Conservation (phyloP, 2,797 vertebrate species). For the Labroides dimidiatus region DNA sequence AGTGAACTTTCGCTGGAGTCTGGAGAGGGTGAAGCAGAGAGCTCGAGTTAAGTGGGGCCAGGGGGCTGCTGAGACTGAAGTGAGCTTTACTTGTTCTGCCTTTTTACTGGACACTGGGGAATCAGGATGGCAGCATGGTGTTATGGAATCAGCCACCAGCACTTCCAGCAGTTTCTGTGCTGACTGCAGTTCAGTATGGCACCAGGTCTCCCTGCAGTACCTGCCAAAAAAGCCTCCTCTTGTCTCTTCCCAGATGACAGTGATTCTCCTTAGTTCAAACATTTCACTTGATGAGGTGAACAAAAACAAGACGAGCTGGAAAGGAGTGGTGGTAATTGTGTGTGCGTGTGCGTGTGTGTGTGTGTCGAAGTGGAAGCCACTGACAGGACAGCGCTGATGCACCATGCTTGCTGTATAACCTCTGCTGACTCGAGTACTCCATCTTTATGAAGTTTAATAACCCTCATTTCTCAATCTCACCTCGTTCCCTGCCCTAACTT, state of each 20-base stretch:
- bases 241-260: constrained; percentile 7
- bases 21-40: constrained; percentile 5
- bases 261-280: constrained; percentile 2
- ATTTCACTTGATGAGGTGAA: constrained; percentile 1
- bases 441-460: constrained; percentile 43
- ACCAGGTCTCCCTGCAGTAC: constrained; percentile 41
- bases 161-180: constrained; percentile 53
- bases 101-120: constrained; percentile 28
- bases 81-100: constrained; percentile 38
- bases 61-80: constrained; percentile 26
- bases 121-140: constrained; percentile 53
- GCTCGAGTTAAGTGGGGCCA: constrained; percentile 33
- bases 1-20: constrained; percentile 1
- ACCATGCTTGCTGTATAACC: background rate
- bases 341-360: background rate
- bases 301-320: constrained; percentile 5
- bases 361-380: constrained; percentile 1
- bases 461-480: background rate
- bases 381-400: constrained; percentile 17
- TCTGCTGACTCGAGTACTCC: constrained; percentile 36
- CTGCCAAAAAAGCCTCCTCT: constrained; percentile 42
- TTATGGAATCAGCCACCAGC: constrained; percentile 43
- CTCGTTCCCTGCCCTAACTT: background rate
- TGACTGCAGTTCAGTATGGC: constrained; percentile 30
- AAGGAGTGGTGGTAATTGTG: background rate